phyloP scores from a whole-genome alignment of 2,797 vertebrate species.

The Epinephelus awoara region DNA sequence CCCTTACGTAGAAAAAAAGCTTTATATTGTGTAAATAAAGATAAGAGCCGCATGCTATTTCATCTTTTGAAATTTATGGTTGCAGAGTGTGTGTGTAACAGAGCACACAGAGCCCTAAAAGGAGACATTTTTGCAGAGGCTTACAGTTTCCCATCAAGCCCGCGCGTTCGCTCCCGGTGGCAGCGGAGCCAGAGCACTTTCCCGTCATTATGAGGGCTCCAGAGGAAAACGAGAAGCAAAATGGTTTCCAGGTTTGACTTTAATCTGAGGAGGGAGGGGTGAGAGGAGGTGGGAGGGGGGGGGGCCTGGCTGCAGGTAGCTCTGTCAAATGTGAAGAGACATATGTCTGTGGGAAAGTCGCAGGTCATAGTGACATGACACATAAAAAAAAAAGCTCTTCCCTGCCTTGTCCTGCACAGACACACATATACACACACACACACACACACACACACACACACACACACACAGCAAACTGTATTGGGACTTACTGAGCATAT shows the following conservation, averaged over 20 bases:
- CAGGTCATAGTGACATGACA: constrained; percentile 56
- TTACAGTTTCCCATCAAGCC: constrained; percentile 76
- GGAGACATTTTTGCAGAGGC: constrained; percentile 70
- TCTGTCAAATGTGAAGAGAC: constrained; percentile 30
- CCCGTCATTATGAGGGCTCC: constrained; percentile 77
- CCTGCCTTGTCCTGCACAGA: constrained; percentile 1
- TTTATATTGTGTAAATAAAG: constrained; percentile 72
- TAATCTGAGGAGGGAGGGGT: constrained; percentile 60
- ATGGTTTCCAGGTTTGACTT: constrained; percentile 83
- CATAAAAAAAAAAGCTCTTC: constrained; percentile 15
- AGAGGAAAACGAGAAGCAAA: constrained; percentile 72
- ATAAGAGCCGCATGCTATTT: constrained; percentile 70
- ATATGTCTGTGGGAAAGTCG: constrained; percentile 51
- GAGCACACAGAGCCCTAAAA: constrained; percentile 74
- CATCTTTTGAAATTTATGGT: constrained; percentile 71
- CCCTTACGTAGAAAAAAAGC: constrained; percentile 33
- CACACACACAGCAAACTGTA: constrained; percentile 7
- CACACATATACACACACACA: constrained; percentile 13
- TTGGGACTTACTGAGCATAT: constrained; percentile 27
- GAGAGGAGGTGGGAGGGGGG: constrained; percentile 16
- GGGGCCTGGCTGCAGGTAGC: constrained; percentile 61
- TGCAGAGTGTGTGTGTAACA: constrained; percentile 65
- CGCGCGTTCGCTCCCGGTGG: constrained; percentile 58
- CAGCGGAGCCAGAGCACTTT: constrained; percentile 72
- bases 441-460: constrained; percentile 13